These are phyloP conservation scores for Pteria penguin DNA, from an alignment of 2,888 invertebrate species.

Conservation along the genomic window DNA sequence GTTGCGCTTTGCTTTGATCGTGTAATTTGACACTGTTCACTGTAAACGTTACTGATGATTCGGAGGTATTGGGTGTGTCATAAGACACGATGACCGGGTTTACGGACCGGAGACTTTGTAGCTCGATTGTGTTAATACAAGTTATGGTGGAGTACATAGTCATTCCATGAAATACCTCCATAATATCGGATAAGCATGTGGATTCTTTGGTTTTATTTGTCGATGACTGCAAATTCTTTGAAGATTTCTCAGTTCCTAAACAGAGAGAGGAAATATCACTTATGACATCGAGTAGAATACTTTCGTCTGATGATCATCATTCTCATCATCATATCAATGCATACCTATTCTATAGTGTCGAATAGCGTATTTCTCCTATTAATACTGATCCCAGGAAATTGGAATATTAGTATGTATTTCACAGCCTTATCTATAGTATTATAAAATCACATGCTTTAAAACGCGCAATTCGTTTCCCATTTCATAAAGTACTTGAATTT, in stretches of 20 bases:
- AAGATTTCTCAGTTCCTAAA: constrained; percentile 1
- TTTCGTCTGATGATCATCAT: no score
- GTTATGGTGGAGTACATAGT: constrained; percentile 5
- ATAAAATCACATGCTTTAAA: no score
- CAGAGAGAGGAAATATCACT: no score
- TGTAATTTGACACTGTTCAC: not conserved
- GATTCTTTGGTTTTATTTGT: not conserved
- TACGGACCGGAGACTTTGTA: not conserved
- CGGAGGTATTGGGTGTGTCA: not conserved
- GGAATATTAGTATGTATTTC: no score
- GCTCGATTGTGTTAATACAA: constrained; percentile 21
- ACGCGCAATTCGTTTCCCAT: no score
- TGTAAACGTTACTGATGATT: not conserved
- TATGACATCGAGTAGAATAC: no score
- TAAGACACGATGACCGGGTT: not conserved
- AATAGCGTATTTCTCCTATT: no score
- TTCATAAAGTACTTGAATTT: no score
- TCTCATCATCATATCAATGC: no score
- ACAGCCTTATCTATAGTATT: no score
- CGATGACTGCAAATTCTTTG: not conserved
- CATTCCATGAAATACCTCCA: constrained; percentile 22
- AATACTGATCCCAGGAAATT: no score
- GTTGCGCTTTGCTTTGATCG: not conserved
- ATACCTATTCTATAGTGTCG: no score
- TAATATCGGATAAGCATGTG: not conserved